These are phyloP conservation scores for Speoplatyrhinus poulsoni DNA, from an alignment of 2,113 vertebrate species.

Conservation along the genomic window DNA sequence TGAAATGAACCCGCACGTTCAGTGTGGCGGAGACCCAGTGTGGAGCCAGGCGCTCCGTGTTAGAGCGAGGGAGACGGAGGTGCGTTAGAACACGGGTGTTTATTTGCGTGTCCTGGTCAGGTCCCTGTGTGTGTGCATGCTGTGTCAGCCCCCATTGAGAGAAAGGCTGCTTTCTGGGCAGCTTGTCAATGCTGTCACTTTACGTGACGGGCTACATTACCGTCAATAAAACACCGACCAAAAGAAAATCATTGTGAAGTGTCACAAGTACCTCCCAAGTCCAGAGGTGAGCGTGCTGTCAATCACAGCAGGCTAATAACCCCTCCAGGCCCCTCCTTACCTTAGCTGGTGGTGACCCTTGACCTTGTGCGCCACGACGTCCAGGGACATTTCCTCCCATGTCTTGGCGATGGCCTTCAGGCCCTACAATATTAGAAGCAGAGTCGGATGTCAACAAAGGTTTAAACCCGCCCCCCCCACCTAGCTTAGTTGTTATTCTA, in stretches of 20 bases:
- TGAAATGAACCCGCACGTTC: conserved; percentile 58
- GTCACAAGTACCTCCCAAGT: not conserved
- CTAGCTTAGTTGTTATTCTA: too few species aligned
- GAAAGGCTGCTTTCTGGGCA: conserved; percentile 7
- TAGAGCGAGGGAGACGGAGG: conserved; percentile 13
- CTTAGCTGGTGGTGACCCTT: conserved; percentile 76
- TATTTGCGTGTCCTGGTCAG: too few species aligned
- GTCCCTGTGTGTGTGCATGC: conserved; percentile 34
- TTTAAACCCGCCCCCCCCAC: not conserved
- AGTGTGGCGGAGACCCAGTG: conserved; percentile 36
- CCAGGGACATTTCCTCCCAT: conserved; percentile 68
- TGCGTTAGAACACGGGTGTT: not conserved
- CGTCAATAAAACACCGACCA: not conserved
- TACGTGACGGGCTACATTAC: conserved; percentile 12
- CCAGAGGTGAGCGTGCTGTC: not conserved
- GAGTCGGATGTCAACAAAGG: conserved; percentile 17
- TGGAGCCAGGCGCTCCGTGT: conserved; percentile 13
- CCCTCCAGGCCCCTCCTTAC: conserved; percentile 45
- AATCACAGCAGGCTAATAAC: not conserved
- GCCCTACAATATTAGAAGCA: conserved; percentile 56
- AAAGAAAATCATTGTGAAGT: not conserved
- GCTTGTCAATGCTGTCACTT: too few species aligned
- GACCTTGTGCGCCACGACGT: conserved; percentile 75
- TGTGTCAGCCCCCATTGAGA: conserved; percentile 28
- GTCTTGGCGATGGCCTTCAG: conserved; percentile 72